phyloP scores from a whole-genome alignment of 2,797 vertebrate species.

The Anomalospiza imberbis region DNA sequence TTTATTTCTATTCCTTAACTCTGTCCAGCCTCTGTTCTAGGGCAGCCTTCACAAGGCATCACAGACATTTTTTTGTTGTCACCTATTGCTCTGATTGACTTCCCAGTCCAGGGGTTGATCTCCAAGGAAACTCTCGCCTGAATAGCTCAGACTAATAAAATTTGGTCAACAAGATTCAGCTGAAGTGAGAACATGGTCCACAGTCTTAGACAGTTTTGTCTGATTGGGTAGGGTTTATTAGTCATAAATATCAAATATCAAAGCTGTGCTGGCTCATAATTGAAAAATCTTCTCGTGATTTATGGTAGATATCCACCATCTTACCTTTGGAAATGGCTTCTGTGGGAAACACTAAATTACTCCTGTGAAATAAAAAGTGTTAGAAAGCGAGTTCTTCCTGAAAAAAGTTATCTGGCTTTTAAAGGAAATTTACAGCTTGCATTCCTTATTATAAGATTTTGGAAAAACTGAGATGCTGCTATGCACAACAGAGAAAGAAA shows the following conservation, averaged over 20 bases:
- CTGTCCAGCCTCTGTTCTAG: neutral
- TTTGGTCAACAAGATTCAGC: neutral
- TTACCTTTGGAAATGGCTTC: constrained; percentile 17
- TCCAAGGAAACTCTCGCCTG: neutral
- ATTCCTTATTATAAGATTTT: neutral
- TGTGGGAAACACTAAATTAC: neutral
- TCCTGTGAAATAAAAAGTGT: neutral
- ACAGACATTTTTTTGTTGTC: neutral
- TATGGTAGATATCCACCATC: neutral
- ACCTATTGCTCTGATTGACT: neutral
- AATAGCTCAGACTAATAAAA: neutral
- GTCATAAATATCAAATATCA: neutral
- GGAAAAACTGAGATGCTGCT: neutral
- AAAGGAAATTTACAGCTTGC: neutral
- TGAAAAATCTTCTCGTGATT: neutral
- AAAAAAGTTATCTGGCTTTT: neutral
- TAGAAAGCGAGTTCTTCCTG: neutral
- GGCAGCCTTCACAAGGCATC: neutral
- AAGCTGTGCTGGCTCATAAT: neutral
- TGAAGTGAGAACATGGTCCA: neutral
- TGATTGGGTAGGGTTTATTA: neutral
- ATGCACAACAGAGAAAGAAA: neutral
- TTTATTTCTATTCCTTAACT: neutral
- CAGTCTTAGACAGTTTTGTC: neutral
- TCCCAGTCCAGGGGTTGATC: neutral